Base-by-base conservation (phyloP, 2,888 invertebrate genomes). In the Habroteleia sp. region DNA sequence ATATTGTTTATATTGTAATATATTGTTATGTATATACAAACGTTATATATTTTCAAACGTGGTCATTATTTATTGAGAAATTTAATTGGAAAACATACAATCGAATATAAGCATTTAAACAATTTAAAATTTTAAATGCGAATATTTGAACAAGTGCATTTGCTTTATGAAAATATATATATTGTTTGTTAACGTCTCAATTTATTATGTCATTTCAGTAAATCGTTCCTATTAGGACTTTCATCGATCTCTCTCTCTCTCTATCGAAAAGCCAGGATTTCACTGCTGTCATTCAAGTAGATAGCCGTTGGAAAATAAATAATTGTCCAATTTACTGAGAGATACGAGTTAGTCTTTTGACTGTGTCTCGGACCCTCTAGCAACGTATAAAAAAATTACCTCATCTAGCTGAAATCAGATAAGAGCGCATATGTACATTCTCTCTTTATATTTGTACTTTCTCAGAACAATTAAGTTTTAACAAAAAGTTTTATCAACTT, bases 281-380 rank as follows among this genome's bases (percentile, higher is more conserved):
- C 52, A 63, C 10, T 42, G 39, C 50, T 54, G 29, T 60, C 39
- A 52, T 46, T 66, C 31, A 56, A 13, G 46, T 60, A 72, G 69
- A 74, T 76, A 72, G 76, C 46, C 42, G 29, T 29, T 39, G 62
- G 79, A 78, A 81, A 80, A 83, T 82, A 83, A 83, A 82, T 83
- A 83, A 84, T 83, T 79, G 69, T 62, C 80, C 82, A 82, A 84
- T 83, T 81, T 82, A 80, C 71, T 77, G 81, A 80, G 78, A 76
- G 78, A 82, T 80, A 76, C 54, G 50, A 46, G 58, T 46, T 39
- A 60, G 56, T 39, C 46, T 48, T 56, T 69, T 39, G 29, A 62
- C 65, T 77, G 65, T 65, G 71, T 58, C 75, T 29, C 46, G 63
- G 52, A 63, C 72, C 66, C 29, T 69, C 71, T 66, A 56, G 44